Evolutionary conservation across 2,888 invertebrate species (phyloP), one percentile per base, ranked within the genome.

Genomic region (Ariolimax columbianus): DNA sequence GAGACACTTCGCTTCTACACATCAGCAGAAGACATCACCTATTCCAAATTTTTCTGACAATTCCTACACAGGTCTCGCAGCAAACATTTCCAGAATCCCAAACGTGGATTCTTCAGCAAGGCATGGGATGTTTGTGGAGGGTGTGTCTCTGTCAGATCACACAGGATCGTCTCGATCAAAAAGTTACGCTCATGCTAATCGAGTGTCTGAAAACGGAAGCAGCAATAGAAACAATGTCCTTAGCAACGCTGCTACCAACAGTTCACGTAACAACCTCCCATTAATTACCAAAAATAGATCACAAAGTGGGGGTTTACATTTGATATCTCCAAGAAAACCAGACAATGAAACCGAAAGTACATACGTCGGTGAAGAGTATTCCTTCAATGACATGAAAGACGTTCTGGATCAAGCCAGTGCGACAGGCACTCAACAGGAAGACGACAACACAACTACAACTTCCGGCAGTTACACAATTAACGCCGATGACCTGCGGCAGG

Each of bases 391-490:
- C 87, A 89, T 92, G 86, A 89, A 90, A 47, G 90, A 90, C 30
- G 89, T 90, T 77, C 77, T 87, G 51, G 70, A 82, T 26, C 80
- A 85, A 68, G 51, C 66, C 23, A 79, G 73, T 59, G 79, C 43
- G n/a, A 73, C 38, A 36, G 78, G 40, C 30, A 85, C 59, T 1
- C 85, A 86, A 3, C 89, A 88, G n/a, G 89, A 91, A 33, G 91
- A 91, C 78, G 90, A 89, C 68, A 84, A 87, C 63, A 90, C 90
- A 82, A 91, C 91, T 11, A 92, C 91, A 66, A 93, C 92, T 9
- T 93, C 93, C 9, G 92, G 93, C 14, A 92, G 92, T 86, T 93
- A 93, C 87, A 92, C 92, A 7, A 93, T 93, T 75, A 92, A 93
- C 88, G 92, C 93, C 0, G 92, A 93, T 70, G 93, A 93, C 77